Evolutionary conservation across 2,797 vertebrate genomes (phyloP).

Genomic region (Denticeps clupeoides): DNA sequence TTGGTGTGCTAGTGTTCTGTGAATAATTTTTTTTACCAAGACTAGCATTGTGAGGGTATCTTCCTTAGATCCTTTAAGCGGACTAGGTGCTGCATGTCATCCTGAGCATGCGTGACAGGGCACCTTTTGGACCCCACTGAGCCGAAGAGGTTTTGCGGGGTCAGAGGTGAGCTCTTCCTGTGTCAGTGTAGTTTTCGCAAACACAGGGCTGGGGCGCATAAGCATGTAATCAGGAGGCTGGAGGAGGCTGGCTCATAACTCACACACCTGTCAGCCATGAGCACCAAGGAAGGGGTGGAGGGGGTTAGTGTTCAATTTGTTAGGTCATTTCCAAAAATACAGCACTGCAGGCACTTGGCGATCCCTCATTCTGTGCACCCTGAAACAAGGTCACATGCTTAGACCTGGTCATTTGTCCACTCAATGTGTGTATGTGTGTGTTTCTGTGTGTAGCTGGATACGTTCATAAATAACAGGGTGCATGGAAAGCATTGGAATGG

Average conservation of each 20-base stretch:
- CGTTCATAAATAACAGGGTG: constrained; percentile 14
- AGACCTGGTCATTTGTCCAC: not conserved
- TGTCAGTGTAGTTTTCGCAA: constrained; percentile 32
- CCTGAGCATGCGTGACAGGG: too few relatives aligned
- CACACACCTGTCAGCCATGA: constrained; percentile 33
- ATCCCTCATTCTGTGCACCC: constrained; percentile 23
- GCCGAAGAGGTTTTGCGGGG: too few relatives aligned
- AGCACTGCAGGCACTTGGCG: constrained; percentile 18
- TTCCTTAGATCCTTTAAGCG: too few relatives aligned
- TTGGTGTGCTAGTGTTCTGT: too few relatives aligned
- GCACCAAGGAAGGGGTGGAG: constrained; percentile 11
- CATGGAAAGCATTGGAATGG: not conserved
- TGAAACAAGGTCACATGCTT: constrained; percentile 22
- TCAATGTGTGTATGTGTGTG: not conserved
- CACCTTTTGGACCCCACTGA: too few relatives aligned
- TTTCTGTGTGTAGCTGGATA: constrained; percentile 8
- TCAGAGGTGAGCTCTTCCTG: constrained; percentile 24
- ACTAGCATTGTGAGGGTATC: too few relatives aligned
- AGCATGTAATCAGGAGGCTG: constrained; percentile 24
- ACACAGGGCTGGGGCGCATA: constrained; percentile 6
- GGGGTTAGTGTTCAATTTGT: constrained; percentile 30
- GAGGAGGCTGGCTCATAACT: constrained; percentile 20
- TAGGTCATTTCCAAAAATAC: constrained; percentile 22
- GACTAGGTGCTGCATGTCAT: too few relatives aligned
- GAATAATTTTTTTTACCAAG: too few relatives aligned